phyloP scores from a whole-genome alignment of 2,888 invertebrate species.

The Clusia tigrina region DNA sequence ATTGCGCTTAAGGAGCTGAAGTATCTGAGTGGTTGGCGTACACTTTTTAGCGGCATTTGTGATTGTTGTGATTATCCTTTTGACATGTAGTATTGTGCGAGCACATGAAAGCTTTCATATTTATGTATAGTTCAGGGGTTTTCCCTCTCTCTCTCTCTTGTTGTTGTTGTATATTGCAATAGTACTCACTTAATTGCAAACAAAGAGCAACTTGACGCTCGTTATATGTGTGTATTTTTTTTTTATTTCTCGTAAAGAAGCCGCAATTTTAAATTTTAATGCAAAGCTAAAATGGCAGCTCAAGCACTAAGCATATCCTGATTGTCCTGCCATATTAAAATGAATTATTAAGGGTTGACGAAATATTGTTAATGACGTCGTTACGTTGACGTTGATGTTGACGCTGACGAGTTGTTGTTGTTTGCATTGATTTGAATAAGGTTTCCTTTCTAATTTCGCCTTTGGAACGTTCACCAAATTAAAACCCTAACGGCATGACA shows the following conservation, averaged over 20 bases:
- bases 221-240: not conserved
- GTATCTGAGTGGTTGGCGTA: slow-evolving; percentile 3
- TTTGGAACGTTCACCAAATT: not conserved
- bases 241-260: slow-evolving; percentile 13
- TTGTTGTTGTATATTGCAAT: too few species aligned
- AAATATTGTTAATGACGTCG: slow-evolving; percentile 21
- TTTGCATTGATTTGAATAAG: slow-evolving; percentile 16
- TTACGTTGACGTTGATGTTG: slow-evolving; percentile 1
- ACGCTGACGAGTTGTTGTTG: not conserved
- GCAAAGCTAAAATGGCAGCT: slow-evolving; percentile 16
- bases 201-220: slow-evolving; percentile 16
- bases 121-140: not conserved
- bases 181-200: slow-evolving; percentile 12
- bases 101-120: not conserved
- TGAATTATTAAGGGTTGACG: slow-evolving; percentile 29
- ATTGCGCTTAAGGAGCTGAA: not conserved
- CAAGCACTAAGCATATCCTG: not conserved
- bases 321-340: slow-evolving; percentile 28
- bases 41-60: slow-evolving; percentile 14
- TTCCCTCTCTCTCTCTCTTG: not conserved
- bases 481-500: slow-evolving; percentile 7
- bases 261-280: slow-evolving; percentile 10
- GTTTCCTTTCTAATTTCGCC: not conserved
- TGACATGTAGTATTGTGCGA: slow-evolving; percentile 12
- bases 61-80: slow-evolving; percentile 21